Conservation (phyloP, 2,888 invertebrate species). For the Mimas tiliae region DNA sequence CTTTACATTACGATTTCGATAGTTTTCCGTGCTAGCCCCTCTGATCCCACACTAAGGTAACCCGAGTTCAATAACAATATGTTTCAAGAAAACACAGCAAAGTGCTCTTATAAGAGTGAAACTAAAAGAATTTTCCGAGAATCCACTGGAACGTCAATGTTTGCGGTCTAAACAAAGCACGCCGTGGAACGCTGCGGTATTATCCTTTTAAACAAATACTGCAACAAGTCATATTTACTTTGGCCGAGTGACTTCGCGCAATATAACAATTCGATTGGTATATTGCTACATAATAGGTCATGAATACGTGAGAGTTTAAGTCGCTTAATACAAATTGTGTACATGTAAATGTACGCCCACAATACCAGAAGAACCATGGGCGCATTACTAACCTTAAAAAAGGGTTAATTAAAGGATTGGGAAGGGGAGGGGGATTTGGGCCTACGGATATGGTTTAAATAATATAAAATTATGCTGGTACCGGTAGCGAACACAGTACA, state of each 20-base stretch:
- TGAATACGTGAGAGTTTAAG: neutral
- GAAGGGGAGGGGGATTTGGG: too few relatives aligned
- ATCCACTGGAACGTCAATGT: constrained; percentile 2
- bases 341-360: neutral
- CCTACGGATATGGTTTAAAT: too few relatives aligned
- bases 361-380: too few relatives aligned
- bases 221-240: constrained; percentile 30
- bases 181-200: constrained; percentile 16
- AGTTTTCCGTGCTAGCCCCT: too few relatives aligned
- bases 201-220: constrained; percentile 10
- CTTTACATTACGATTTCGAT: too few relatives aligned
- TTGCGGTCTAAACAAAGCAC: constrained; percentile 17
- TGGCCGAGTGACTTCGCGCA: constrained; percentile 27
- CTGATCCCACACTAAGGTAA: too few relatives aligned
- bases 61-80: too few relatives aligned
- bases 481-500: too few relatives aligned
- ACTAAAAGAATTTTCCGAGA: constrained; percentile 4
- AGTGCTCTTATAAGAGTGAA: neutral
- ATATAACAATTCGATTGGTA: constrained; percentile 15
- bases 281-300: neutral
- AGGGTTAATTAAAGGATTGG: too few relatives aligned
- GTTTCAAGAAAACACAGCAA: neutral
- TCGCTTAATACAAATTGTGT: neutral
- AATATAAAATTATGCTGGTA: too few relatives aligned
- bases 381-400: too few relatives aligned